Evolutionary conservation across 1,140 invertebrate species (phyloP).

Genomic region (Bursaphelenchus mucronatus): DNA sequence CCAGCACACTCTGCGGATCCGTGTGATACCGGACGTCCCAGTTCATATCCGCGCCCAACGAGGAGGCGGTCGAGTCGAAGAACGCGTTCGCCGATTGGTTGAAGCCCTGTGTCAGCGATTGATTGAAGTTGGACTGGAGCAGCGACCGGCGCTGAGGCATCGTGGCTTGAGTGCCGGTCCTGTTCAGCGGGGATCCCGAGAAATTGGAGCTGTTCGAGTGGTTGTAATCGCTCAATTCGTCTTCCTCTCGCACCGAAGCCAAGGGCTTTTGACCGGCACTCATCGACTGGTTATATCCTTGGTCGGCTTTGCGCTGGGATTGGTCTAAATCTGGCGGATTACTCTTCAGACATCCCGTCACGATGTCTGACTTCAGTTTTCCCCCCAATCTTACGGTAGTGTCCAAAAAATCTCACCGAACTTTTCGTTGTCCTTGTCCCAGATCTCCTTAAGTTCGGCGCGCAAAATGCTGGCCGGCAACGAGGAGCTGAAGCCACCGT

Average conservation of each 20-base stretch:
- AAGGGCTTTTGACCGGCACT: constrained; percentile 20
- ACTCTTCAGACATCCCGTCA: no score
- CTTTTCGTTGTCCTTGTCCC: constrained; percentile 19
- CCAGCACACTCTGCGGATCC: constrained; percentile 53
- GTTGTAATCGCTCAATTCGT: constrained; percentile 40
- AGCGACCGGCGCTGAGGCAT: constrained; percentile 1
- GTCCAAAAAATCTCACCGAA: constrained; percentile 1
- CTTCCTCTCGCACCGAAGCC: constrained; percentile 39
- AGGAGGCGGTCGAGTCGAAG: constrained; percentile 44
- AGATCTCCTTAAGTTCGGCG: constrained; percentile 27
- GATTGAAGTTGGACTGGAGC: neutral
- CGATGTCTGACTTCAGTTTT: no score
- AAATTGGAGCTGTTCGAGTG: constrained; percentile 29
- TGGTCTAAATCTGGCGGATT: neutral
- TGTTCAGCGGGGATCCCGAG: constrained; percentile 20
- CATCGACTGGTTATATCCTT: neutral
- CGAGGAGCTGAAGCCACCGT: constrained; percentile 54
- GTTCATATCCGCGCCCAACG: constrained; percentile 24
- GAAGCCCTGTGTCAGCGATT: constrained; percentile 30
- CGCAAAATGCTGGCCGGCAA: constrained; percentile 54
- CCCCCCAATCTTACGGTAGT: neutral
- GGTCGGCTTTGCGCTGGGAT: constrained; percentile 1
- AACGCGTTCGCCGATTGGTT: constrained; percentile 45
- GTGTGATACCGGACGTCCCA: constrained; percentile 53
- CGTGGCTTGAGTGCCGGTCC: neutral